phyloP scores from a whole-genome alignment of 2,888 invertebrate genomes.

The Lycaena phlaeas region DNA sequence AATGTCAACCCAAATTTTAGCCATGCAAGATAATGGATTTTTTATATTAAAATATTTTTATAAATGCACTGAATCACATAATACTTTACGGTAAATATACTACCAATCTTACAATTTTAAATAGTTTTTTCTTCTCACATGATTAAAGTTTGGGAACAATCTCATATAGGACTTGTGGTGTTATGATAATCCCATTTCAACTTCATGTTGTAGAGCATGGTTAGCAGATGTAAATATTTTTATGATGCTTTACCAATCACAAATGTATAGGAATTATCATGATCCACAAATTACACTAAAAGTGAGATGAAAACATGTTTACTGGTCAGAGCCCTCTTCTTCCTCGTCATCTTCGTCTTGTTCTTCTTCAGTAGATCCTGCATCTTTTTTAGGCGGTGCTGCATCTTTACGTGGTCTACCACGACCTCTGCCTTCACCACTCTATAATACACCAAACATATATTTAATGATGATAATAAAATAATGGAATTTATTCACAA shows the following conservation, averaged over 20 bases:
- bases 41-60: conserved; percentile 30
- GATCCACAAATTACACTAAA: conserved; percentile 65
- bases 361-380: conserved; percentile 62
- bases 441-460: too few species aligned
- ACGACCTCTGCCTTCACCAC: conserved; percentile 57
- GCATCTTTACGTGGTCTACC: conserved; percentile 65
- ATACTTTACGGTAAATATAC: conserved; percentile 25
- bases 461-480: too few species aligned
- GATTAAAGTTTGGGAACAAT: conserved; percentile 52
- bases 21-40: conserved; percentile 37
- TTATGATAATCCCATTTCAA: conserved; percentile 50
- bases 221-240: conserved; percentile 24
- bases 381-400: conserved; percentile 63
- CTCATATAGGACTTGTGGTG: conserved; percentile 54
- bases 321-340: conserved; percentile 68
- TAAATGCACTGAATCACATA: conserved; percentile 51
- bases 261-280: conserved; percentile 39
- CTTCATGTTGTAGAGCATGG: conserved; percentile 21
- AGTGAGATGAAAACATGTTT: conserved; percentile 47
- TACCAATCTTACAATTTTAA: conserved; percentile 33
- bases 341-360: conserved; percentile 67
- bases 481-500: too few species aligned
- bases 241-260: conserved; percentile 29
- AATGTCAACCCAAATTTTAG: conserved; percentile 53
- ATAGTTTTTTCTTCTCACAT: conserved; percentile 36